Conservation (phyloP, 2,113 vertebrate genomes). For the Triplophysa dalaica region DNA sequence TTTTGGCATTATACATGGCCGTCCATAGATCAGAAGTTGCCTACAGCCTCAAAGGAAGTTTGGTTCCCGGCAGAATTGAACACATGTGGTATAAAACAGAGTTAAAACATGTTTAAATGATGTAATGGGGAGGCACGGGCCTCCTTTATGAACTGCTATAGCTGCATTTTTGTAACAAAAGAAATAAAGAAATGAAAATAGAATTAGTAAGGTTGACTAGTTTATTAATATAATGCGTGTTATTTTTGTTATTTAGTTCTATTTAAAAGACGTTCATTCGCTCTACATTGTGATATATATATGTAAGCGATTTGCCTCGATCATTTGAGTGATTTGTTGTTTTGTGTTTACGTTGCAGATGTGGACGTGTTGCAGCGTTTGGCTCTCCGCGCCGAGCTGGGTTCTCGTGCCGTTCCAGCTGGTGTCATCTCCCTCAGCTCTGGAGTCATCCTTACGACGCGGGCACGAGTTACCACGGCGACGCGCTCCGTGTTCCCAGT, state of each 20-base stretch:
- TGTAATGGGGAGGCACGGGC: background rate
- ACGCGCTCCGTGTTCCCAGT: slow-evolving; percentile 75
- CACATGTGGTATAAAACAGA: slow-evolving; percentile 9
- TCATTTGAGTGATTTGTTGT: background rate
- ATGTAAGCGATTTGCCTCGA: no score
- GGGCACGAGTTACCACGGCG: slow-evolving; percentile 82
- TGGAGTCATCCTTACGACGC: slow-evolving; percentile 92
- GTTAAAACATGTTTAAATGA: slow-evolving; percentile 10
- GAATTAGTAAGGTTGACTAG: no score
- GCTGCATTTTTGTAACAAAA: background rate
- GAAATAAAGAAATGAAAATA: background rate
- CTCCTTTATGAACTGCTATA: background rate
- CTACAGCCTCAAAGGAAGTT: slow-evolving; percentile 27
- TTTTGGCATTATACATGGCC: slow-evolving; percentile 2
- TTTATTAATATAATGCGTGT: no score
- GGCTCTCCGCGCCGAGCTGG: slow-evolving; percentile 88
- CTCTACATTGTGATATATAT: no score
- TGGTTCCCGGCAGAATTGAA: slow-evolving; percentile 2
- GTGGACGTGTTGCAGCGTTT: slow-evolving; percentile 93
- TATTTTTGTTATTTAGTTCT: no score
- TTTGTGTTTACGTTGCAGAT: slow-evolving; percentile 75
- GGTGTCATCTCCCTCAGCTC: slow-evolving; percentile 90
- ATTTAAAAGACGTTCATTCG: no score
- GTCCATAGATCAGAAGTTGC: background rate
- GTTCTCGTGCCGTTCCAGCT: slow-evolving; percentile 74